Percentiles rank a stretch among this genome's conserved stretches.
These are phyloP conservation scores for Ernsta delagoae DNA, from an alignment of 2,888 invertebrate species.

Conservation along the genomic window DNA sequence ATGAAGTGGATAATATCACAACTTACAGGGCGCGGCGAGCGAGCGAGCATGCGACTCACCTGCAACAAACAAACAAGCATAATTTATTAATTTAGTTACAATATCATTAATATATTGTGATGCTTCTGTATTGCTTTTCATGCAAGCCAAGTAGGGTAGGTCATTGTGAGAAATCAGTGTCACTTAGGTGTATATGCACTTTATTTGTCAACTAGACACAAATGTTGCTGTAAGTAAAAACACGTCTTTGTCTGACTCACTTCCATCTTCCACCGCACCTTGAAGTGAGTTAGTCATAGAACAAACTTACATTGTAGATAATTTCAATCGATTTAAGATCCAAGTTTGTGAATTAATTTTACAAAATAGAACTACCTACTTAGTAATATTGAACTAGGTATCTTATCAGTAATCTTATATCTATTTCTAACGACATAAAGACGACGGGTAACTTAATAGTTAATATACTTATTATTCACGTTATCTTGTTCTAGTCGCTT, in stretches of 20 bases:
- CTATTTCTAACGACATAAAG: background rate
- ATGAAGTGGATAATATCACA: slow-evolving; percentile 42
- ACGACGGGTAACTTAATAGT: background rate
- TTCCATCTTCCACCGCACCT: background rate
- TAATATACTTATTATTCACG: background rate
- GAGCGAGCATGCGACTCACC: slow-evolving; percentile 72
- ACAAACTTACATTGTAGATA: background rate
- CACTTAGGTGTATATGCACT: too few species aligned
- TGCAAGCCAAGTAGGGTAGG: background rate
- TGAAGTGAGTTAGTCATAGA: background rate
- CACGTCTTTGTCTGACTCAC: background rate
- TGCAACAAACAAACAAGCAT: slow-evolving; percentile 56
- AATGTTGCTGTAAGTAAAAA: background rate
- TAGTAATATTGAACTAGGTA: too few species aligned
- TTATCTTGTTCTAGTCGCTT: slow-evolving; percentile 7
- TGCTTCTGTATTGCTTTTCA: background rate
- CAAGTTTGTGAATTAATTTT: background rate
- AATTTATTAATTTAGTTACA: background rate
- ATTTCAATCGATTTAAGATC: too few species aligned
- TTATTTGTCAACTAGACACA: background rate
- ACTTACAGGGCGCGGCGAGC: slow-evolving; percentile 67
- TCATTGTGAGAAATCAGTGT: background rate
- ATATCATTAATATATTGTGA: background rate
- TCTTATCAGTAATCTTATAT: too few species aligned
- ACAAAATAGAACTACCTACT: background rate